Conservation (phyloP, 2,888 invertebrate genomes). For the Aelia acuminata region DNA sequence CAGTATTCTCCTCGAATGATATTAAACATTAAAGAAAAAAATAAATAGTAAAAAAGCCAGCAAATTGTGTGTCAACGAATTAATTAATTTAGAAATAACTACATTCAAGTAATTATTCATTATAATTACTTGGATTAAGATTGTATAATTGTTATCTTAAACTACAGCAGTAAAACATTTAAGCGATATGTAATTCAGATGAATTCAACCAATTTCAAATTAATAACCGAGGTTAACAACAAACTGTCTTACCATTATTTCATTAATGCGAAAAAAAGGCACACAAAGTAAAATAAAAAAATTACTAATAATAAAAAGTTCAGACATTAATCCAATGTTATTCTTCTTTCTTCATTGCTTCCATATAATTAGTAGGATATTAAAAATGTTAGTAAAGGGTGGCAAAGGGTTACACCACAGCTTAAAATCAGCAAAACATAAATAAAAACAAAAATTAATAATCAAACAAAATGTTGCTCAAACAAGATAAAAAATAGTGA, state of each 20-base stretch:
- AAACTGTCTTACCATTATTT: conserved; percentile 10
- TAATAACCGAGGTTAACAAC: not conserved
- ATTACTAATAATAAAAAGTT: not conserved
- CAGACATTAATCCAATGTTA: not conserved
- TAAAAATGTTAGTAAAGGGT: not conserved
- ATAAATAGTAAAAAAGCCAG: too few species aligned
- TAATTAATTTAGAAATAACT: too few species aligned
- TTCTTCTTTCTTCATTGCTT: conserved; percentile 11
- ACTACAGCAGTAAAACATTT: not conserved
- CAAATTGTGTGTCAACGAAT: not conserved
- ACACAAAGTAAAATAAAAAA: not conserved
- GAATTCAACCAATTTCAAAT: not conserved
- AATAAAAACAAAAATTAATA: not conserved
- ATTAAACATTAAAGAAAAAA: too few species aligned
- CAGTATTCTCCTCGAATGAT: too few species aligned
- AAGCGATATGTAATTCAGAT: not conserved
- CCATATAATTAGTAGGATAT: conserved; percentile 3
- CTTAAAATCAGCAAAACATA: conserved; percentile 27
- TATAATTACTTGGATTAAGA: not conserved
- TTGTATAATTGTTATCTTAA: not conserved
- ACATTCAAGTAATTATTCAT: too few species aligned
- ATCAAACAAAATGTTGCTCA: conserved; percentile 47
- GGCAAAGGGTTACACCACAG: conserved; percentile 25
- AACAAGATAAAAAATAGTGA: conserved; percentile 50
- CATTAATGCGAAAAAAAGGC: not conserved